Conservation (phyloP, 2,113 vertebrate species). For the Pimephales promelas region DNA sequence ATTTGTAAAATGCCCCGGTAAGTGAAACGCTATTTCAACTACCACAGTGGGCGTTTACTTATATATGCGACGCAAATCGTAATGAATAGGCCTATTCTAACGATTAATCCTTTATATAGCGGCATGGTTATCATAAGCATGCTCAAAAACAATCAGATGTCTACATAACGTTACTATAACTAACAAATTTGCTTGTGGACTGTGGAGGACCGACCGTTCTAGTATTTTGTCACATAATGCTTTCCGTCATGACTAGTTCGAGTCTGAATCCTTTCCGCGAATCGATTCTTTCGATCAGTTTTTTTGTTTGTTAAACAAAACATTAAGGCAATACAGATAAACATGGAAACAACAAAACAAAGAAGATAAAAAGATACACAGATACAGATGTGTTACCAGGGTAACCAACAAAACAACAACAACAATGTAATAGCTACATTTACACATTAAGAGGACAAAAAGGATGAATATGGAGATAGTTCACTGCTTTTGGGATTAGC, state of each 20-base stretch:
- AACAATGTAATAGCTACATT: no score
- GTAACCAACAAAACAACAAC: no score
- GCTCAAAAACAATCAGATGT: background rate
- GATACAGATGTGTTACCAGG: no score
- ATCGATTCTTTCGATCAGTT: conserved; percentile 13
- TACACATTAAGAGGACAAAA: no score
- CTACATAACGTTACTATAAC: background rate
- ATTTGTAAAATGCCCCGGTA: background rate
- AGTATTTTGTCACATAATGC: conserved; percentile 17
- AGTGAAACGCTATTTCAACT: background rate
- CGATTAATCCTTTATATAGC: background rate
- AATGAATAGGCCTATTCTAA: background rate
- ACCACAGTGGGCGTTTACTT: background rate
- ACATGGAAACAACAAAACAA: no score
- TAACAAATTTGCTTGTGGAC: background rate
- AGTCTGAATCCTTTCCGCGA: background rate
- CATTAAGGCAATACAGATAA: no score
- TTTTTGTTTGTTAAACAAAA: no score
- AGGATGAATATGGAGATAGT: no score
- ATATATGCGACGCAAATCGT: background rate
- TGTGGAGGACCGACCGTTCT: background rate
- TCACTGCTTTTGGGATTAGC: no score
- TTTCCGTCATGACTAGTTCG: background rate
- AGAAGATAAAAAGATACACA: no score
- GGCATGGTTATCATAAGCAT: background rate